Evolutionary conservation across 1,140 invertebrate genomes (phyloP), one percentile per base, ranked within the genome.

Genomic region (Branchinecta lynchi): DNA sequence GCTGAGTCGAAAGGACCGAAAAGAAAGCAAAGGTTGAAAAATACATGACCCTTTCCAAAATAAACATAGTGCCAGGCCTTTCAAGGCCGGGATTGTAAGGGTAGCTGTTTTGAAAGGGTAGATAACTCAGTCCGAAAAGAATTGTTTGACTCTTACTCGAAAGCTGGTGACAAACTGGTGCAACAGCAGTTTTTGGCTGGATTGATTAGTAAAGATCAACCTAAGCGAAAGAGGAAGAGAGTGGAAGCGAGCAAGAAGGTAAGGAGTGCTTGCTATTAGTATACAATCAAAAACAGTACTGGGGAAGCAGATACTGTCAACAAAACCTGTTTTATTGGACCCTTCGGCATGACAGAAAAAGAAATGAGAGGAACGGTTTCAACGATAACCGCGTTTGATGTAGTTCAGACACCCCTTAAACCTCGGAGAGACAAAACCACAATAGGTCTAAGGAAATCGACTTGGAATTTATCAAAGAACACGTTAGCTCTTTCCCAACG

Each of bases 21-120:
- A 51, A n/a, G n/a, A 51, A 51, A 51, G 46, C 46, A 51, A 51
- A 51, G 46, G 46, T 9, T 51, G n/a, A 51, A 51, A n/a, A 51
- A 51, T 51, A n/a, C 46, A 51, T 51, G 46, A 51, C 46, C 46
- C 9, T 9, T 51, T 9, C n/a, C n/a, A n/a, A n/a, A n/a, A n/a
- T n/a, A n/a, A n/a, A n/a, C n/a, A n/a, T n/a, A n/a, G n/a, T n/a
- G n/a, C n/a, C n/a, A n/a, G n/a, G n/a, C n/a, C n/a, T n/a, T n/a
- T n/a, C n/a, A n/a, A n/a, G 9, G 9, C n/a, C 9, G 46, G 46
- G n/a, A 51, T 51, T 51, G 46, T 51, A 51, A 51, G n/a, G 46
- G 46, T 51, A 51, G 46, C 46, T 51, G 46, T 51, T 51, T 51
- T 51, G n/a, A 51, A 51, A 51, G n/a, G 46, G 46, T 51, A 9